These are phyloP conservation scores for Hippasteria phrygiana DNA, from an alignment of 53 echinoderm and acorn worm species.

Conservation along the genomic window DNA sequence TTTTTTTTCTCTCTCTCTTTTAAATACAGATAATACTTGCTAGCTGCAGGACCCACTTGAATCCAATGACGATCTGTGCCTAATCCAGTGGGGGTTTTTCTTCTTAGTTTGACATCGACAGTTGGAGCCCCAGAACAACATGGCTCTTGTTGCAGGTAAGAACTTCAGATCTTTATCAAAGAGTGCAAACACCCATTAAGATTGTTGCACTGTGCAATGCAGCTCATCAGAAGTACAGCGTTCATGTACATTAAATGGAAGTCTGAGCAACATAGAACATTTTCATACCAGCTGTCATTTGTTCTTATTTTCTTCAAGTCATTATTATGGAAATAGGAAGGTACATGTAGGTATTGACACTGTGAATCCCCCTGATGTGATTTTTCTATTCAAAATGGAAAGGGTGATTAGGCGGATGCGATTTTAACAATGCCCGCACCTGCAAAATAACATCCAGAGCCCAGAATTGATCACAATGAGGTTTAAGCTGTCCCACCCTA, in stretches of 20 bases:
- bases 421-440: too few relatives aligned
- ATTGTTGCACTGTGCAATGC: neutral
- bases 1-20: too few relatives aligned
- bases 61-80: neutral
- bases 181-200: neutral
- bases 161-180: neutral
- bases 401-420: too few relatives aligned
- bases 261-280: neutral
- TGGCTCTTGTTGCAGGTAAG: slow-evolving; percentile 37
- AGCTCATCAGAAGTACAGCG: too few relatives aligned
- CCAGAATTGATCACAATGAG: too few relatives aligned
- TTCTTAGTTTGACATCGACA: neutral
- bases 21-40: too few relatives aligned
- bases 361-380: too few relatives aligned
- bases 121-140: neutral
- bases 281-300: neutral
- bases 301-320: neutral
- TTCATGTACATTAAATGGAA: neutral
- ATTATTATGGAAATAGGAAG: too few relatives aligned
- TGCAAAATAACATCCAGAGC: too few relatives aligned
- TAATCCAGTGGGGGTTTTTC: neutral
- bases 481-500: too few relatives aligned
- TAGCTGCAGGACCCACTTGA: neutral
- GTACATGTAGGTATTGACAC: neutral
- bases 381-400: too few relatives aligned